Percentiles rank a stretch among this genome's conserved stretches.
These are phyloP conservation scores for Strigamia maritima DNA, from an alignment of 2,888 invertebrate species.

Conservation along the genomic window DNA sequence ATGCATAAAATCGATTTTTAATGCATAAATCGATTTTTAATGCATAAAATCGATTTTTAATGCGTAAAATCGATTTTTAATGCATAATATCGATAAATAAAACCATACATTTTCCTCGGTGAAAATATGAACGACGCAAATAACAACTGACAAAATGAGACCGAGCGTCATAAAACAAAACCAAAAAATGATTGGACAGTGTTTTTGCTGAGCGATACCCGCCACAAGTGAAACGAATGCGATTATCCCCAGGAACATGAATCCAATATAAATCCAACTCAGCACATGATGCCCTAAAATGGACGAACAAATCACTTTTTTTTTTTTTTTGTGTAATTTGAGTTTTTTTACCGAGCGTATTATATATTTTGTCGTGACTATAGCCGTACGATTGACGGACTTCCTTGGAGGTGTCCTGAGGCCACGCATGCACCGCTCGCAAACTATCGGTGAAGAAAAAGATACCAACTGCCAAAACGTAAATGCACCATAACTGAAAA, in stretches of 20 bases:
- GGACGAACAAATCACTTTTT: too few relatives aligned
- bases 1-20: too few relatives aligned
- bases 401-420: neutral
- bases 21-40: too few relatives aligned
- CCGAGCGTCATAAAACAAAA: neutral
- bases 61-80: too few relatives aligned
- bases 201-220: neutral
- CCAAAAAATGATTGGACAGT: neutral
- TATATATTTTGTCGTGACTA: too few relatives aligned
- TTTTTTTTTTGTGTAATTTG: too few relatives aligned
- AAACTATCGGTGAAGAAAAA: neutral
- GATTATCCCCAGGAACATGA: neutral
- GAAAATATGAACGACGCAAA: neutral
- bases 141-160: neutral
- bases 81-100: too few relatives aligned
- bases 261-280: neutral
- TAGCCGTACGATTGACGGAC: too few relatives aligned
- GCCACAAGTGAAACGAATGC: neutral
- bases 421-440: neutral
- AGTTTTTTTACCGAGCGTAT: too few relatives aligned
- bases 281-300: neutral
- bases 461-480: neutral
- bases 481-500: neutral
- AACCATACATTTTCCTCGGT: neutral
- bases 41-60: too few relatives aligned